These are phyloP conservation scores for Rhaphigaster nebulosa DNA, from an alignment of 2,888 invertebrate species.

Conservation along the genomic window DNA sequence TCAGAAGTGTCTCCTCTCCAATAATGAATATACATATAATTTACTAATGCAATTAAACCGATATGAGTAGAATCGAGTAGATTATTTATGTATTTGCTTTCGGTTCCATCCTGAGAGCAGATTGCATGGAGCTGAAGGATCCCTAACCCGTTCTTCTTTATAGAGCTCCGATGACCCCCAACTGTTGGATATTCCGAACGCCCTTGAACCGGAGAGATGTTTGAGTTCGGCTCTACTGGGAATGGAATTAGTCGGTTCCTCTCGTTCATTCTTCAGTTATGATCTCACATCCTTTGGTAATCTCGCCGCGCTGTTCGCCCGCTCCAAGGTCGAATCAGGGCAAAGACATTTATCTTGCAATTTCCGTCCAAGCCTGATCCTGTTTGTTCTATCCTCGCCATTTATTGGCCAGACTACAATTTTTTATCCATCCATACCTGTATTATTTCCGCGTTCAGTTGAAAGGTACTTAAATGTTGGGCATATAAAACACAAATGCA, in stretches of 20 bases:
- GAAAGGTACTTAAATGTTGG: too few relatives aligned
- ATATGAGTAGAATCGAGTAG: too few relatives aligned
- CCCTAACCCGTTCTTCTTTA: background rate
- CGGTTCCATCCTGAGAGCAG: too few relatives aligned
- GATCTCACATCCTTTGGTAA: slow-evolving; percentile 47
- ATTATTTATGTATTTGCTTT: too few relatives aligned
- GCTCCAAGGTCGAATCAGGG: slow-evolving; percentile 9
- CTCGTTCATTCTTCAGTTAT: slow-evolving; percentile 22
- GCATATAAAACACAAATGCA: too few relatives aligned
- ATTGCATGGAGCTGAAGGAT: background rate
- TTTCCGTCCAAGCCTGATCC: background rate
- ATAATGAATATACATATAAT: too few relatives aligned
- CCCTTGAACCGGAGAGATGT: background rate
- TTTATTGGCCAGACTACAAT: background rate
- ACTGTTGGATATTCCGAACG: background rate
- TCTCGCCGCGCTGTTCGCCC: background rate
- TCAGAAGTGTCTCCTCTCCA: too few relatives aligned
- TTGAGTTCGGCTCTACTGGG: background rate
- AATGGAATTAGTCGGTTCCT: slow-evolving; percentile 38
- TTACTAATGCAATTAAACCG: too few relatives aligned
- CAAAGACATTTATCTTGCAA: slow-evolving; percentile 33
- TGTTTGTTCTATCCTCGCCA: background rate
- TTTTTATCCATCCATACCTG: background rate
- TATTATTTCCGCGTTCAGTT: too few relatives aligned
- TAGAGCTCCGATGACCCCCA: background rate